These are phyloP conservation scores for Rhynchotus rufescens DNA, from an alignment of 2,797 vertebrate genomes.

Conservation along the genomic window DNA sequence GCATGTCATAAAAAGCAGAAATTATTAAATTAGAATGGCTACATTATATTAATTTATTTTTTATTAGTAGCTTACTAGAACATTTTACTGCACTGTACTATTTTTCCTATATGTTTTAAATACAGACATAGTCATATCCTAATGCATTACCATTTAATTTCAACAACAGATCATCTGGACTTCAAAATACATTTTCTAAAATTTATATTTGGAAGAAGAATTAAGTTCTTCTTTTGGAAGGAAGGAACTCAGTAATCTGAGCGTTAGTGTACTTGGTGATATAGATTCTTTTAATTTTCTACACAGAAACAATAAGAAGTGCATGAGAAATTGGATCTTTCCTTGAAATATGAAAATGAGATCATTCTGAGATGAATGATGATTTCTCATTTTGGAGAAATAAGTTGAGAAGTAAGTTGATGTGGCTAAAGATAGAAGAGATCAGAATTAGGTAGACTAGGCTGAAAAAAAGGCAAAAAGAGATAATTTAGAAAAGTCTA, in stretches of 20 bases:
- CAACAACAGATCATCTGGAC: not conserved
- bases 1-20: not conserved
- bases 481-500: not conserved
- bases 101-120: not conserved
- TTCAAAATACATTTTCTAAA: not conserved
- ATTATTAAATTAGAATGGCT: conserved; percentile 38
- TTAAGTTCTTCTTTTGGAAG: not conserved
- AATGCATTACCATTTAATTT: not conserved
- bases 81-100: not conserved
- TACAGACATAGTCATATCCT: not conserved
- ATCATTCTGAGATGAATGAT: not conserved
- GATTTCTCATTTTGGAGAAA: not conserved
- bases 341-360: not conserved
- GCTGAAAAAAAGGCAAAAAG: not conserved
- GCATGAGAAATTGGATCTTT: not conserved
- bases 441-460: not conserved
- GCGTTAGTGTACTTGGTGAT: not conserved
- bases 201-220: not conserved
- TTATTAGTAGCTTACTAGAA: conserved; percentile 38
- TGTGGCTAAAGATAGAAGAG: not conserved
- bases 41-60: conserved; percentile 27
- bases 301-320: not conserved
- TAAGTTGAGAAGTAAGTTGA: not conserved
- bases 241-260: not conserved
- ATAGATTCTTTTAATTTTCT: not conserved